Percentiles rank a stretch among this genome's conserved stretches.
These are phyloP conservation scores for Paramuricea clavata DNA, from an alignment of 92 coral and sea anemone genomes.

Conservation along the genomic window DNA sequence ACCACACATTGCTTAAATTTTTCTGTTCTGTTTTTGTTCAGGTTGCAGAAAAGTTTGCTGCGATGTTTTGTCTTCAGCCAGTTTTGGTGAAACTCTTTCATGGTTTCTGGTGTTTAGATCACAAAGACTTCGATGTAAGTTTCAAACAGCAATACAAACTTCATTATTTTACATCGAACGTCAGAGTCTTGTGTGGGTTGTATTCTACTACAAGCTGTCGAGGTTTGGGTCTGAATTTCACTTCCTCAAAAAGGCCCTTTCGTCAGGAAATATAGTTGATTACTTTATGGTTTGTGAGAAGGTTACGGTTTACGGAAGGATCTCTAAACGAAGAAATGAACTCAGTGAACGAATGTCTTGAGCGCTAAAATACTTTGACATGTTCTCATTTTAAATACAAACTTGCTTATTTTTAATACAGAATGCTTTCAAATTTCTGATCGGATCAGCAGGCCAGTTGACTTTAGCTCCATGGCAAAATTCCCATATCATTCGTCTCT, in stretches of 20 bases:
- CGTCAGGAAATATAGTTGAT: too few species aligned
- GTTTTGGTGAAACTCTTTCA: slow-evolving; percentile 78
- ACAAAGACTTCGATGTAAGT: slow-evolving; percentile 87
- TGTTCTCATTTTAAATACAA: too few species aligned
- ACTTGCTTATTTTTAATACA: slow-evolving; percentile 12
- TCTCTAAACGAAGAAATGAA: too few species aligned
- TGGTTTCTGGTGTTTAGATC: slow-evolving; percentile 94
- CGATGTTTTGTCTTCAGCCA: slow-evolving; percentile 80
- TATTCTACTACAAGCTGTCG: too few species aligned
- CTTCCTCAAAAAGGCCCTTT: too few species aligned
- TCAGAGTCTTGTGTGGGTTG: too few species aligned
- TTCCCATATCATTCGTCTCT: slow-evolving; percentile 82
- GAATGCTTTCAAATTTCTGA: slow-evolving; percentile 79
- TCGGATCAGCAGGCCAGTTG: slow-evolving; percentile 72
- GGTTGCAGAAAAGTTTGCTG: slow-evolving; percentile 85
- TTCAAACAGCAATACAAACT: not conserved
- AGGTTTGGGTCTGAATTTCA: too few species aligned
- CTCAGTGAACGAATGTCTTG: too few species aligned
- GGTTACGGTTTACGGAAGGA: too few species aligned
- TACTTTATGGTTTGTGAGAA: too few species aligned
- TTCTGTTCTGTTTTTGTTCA: slow-evolving; percentile 10
- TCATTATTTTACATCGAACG: not conserved
- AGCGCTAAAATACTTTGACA: too few species aligned
- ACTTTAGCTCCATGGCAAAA: slow-evolving; percentile 94
- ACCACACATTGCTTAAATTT: too few species aligned